Percentiles rank a stretch among this genome's conserved stretches.
phyloP scores from a whole-genome alignment of 92 coral and sea anemone species.

The Epizoanthus scotinus region DNA sequence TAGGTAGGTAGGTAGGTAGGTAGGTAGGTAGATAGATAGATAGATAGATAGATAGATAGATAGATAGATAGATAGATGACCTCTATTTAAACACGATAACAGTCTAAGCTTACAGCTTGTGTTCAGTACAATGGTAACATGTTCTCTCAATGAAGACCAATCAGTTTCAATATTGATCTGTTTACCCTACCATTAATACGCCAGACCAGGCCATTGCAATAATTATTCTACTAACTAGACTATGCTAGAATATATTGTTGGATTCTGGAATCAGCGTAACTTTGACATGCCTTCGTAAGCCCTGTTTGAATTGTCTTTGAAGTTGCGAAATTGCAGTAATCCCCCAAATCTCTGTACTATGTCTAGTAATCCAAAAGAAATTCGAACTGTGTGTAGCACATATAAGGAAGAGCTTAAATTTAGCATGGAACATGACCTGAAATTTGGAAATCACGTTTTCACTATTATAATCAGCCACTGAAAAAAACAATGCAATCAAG shows the following conservation, averaged over 20 bases:
- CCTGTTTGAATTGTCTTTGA: neutral
- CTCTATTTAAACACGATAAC: too few species aligned
- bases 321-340: neutral
- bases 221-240: neutral
- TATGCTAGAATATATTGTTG: neutral
- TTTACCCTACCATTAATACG: neutral
- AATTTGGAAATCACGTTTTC: too few species aligned
- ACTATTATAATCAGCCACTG: too few species aligned
- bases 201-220: neutral
- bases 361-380: neutral
- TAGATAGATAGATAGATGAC: too few species aligned
- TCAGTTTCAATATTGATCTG: neutral
- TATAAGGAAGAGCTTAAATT: too few species aligned
- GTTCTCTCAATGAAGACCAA: neutral
- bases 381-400: neutral
- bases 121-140: neutral
- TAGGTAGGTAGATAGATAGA: too few species aligned
- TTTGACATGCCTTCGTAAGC: neutral
- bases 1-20: too few species aligned
- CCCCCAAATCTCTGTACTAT: neutral
- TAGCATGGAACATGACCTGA: too few species aligned
- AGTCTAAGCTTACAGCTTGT: too few species aligned
- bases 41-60: too few species aligned
- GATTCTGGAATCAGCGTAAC: neutral
- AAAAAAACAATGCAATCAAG: neutral